Conservation (phyloP, 1,140 invertebrate species). For the Drosophila obscura region DNA sequence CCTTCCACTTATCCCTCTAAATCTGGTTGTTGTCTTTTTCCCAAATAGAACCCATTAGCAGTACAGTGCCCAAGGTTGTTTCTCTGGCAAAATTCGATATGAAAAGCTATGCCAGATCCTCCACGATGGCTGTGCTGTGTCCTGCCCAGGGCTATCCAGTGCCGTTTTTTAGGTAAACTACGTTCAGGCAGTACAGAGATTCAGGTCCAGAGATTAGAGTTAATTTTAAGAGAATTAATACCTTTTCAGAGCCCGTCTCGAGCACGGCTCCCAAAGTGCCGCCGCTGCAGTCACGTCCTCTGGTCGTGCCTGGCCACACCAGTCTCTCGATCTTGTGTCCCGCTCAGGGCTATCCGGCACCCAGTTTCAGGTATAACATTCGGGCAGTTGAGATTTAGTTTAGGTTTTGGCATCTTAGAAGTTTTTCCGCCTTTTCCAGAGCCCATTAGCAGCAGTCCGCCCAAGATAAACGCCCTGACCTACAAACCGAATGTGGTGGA, state of each 20-base stretch:
- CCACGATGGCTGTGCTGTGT: slow-evolving; percentile 85
- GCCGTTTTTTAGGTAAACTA: slow-evolving; percentile 86
- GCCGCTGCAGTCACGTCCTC: slow-evolving; percentile 71
- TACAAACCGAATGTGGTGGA: slow-evolving; percentile 69
- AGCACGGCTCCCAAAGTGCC: slow-evolving; percentile 85
- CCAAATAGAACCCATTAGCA: slow-evolving; percentile 88
- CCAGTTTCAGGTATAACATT: slow-evolving; percentile 85
- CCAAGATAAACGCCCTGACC: slow-evolving; percentile 84
- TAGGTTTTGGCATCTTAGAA: neutral
- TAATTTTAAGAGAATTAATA: neutral
- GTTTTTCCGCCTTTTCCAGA: slow-evolving; percentile 84
- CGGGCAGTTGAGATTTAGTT: neutral
- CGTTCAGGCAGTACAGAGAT: slow-evolving; percentile 36
- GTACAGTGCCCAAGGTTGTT: slow-evolving; percentile 86
- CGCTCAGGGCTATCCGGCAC: slow-evolving; percentile 88
- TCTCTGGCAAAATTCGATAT: slow-evolving; percentile 76
- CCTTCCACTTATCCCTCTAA: neutral
- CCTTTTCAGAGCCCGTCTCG: slow-evolving; percentile 88
- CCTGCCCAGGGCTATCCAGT: slow-evolving; percentile 90
- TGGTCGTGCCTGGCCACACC: slow-evolving; percentile 47
- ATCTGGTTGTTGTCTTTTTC: neutral
- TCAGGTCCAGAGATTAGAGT: neutral
- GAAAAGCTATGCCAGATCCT: slow-evolving; percentile 85
- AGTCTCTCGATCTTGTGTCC: slow-evolving; percentile 86
- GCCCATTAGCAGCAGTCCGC: slow-evolving; percentile 88